Evolutionary conservation across 2,113 vertebrate species (phyloP), one percentile per base, ranked within the genome.

Genomic region (Strix aluco): DNA sequence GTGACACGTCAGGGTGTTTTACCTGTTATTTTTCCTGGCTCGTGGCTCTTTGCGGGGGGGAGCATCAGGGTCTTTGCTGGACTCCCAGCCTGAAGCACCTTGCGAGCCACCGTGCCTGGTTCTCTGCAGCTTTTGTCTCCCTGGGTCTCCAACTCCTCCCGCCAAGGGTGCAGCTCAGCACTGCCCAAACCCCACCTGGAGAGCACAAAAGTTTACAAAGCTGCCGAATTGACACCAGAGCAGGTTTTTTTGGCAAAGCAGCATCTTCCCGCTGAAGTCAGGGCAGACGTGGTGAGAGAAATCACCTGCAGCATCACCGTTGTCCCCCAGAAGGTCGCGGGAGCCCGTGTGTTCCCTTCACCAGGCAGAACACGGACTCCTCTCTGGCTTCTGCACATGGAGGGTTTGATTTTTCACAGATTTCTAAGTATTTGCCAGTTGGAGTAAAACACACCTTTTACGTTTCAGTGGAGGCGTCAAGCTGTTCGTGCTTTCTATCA

Each of bases 271-370:
- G 1, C 19, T 3, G 1, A 30, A 25, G 18, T 25, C 71, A 62
- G 44, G 80, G 3, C 23, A 19, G 51, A 27, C 62, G 8, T 9
- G 20, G 44, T 4, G 49, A 58, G 29, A 54, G 51, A 16, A 81
- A 36, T 36, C 21, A 18, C 0, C 3, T 14, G 20, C 34, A 40
- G 66, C 2, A 1, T 11, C 44, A 8, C 42, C 8, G 1, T 3
- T 23, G 27, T 5, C 15, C 29, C 49, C 38, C 25, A 32, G 6
- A 19, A 65, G 27, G 36, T 3, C 3, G 4, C 1, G 13, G 11
- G 30, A 67, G 57, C 22, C 44, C 0, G 0, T 23, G 23, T 23
- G 32, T 52, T 47, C 69, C 77, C 2, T 1, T 29, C 6, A 3
- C 66, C 58, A 34, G 36, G 7, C 8, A 4, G 69, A 59, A 59